phyloP scores from a whole-genome alignment of 2,888 invertebrate genomes.

The Ashinkailepas kermadecensis region DNA sequence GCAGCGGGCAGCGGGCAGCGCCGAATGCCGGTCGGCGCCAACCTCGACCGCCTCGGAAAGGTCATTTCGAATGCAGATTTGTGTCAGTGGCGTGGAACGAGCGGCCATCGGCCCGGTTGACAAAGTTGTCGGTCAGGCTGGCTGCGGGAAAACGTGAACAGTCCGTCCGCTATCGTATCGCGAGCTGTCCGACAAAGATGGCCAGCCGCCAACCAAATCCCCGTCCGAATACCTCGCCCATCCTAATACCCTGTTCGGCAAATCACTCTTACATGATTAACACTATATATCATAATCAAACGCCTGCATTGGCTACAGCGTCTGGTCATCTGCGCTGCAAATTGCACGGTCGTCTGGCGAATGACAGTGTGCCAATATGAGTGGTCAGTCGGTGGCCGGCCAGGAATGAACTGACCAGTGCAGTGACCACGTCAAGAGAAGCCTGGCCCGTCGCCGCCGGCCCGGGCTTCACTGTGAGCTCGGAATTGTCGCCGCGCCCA shows the following conservation, averaged over 20 bases:
- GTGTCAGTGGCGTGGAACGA: background rate
- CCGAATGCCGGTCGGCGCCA: background rate
- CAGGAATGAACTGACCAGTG: background rate
- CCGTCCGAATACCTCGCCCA: background rate
- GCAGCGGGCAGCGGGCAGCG: background rate
- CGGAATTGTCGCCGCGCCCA: slow-evolving; percentile 10
- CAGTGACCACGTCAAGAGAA: background rate
- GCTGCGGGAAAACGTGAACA: too few relatives aligned
- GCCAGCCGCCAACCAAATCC: background rate
- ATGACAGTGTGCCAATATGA: background rate
- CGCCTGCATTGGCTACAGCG: slow-evolving; percentile 3
- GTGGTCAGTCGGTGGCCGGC: background rate
- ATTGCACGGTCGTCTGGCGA: background rate
- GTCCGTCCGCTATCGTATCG: background rate
- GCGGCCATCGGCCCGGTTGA: background rate
- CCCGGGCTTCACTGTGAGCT: background rate
- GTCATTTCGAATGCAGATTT: slow-evolving; percentile 15
- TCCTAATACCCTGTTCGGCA: background rate
- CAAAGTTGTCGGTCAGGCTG: background rate
- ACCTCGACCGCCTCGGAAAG: background rate
- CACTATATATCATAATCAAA: slow-evolving; percentile 13
- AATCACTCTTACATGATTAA: slow-evolving; percentile 2
- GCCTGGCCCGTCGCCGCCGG: background rate
- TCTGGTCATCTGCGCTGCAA: background rate
- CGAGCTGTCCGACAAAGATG: background rate